A percentile compares a stretch with the other conserved stretches of the same genome.
These are phyloP conservation scores for Menura novaehollandiae DNA, from an alignment of 2,113 vertebrate species.

Conservation along the genomic window DNA sequence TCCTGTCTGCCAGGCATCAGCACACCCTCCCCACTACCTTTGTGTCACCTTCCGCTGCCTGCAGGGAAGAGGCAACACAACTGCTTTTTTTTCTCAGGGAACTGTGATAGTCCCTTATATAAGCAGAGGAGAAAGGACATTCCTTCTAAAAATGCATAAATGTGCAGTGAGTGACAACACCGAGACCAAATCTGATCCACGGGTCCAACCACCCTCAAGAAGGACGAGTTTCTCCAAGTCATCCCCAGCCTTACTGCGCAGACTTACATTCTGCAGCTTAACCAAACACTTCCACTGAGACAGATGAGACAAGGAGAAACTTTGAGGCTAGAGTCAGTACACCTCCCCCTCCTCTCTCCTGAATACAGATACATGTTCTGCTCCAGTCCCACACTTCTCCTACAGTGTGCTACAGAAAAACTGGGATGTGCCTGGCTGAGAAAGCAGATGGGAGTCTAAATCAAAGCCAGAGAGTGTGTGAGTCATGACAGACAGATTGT, in stretches of 20 bases:
- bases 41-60: not conserved
- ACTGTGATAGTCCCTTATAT: not conserved
- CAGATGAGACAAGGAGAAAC: not conserved
- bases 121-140: not conserved
- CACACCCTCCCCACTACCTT: not conserved
- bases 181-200: not conserved
- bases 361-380: not conserved
- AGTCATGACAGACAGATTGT: constrained; percentile 49
- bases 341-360: not conserved
- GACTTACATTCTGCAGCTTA: not conserved
- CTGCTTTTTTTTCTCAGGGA: not conserved
- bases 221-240: not conserved
- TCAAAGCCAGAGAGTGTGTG: constrained; percentile 7
- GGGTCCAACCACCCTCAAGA: not conserved
- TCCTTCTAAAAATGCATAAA: not conserved
- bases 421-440: constrained; percentile 8
- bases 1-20: not conserved
- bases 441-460: constrained; percentile 51
- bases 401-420: not conserved
- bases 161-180: not conserved
- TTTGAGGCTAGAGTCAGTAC: not conserved
- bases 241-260: not conserved
- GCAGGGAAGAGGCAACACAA: not conserved
- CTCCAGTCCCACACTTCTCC: constrained; percentile 29
- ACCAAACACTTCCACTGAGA: not conserved